Conservation (phyloP, 2,113 vertebrate species). For the Corapipo altera region DNA sequence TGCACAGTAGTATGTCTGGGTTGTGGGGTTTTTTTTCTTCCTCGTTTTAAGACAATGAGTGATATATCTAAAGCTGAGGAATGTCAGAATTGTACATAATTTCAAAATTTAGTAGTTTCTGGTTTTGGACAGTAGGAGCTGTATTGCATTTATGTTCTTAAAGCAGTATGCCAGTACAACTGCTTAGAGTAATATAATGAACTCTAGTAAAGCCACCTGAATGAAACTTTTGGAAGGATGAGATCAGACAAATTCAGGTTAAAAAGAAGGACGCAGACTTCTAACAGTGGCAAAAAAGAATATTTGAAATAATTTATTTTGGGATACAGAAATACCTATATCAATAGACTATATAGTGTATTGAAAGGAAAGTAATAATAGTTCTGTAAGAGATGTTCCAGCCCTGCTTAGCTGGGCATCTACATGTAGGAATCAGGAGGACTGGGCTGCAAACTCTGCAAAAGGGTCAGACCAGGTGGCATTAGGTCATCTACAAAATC, state of each 20-base stretch:
- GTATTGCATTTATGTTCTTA: neutral
- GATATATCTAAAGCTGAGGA: neutral
- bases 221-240: neutral
- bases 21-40: neutral
- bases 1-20: neutral
- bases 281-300: neutral
- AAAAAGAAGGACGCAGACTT: neutral
- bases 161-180: neutral
- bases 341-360: neutral
- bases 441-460: neutral
- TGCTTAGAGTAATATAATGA: neutral
- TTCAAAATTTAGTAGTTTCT: neutral
- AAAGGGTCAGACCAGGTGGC: neutral
- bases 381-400: neutral
- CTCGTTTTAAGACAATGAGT: neutral
- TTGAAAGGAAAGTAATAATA: neutral
- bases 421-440: neutral
- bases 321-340: neutral
- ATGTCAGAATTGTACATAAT: accelerated
- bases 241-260: neutral
- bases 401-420: neutral
- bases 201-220: neutral
- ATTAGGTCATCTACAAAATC: neutral
- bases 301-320: neutral
- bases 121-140: neutral